Percentiles rank a stretch among this genome's conserved stretches.
phyloP scores from a whole-genome alignment of 2,113 vertebrate genomes.

The Chauna torquata region DNA sequence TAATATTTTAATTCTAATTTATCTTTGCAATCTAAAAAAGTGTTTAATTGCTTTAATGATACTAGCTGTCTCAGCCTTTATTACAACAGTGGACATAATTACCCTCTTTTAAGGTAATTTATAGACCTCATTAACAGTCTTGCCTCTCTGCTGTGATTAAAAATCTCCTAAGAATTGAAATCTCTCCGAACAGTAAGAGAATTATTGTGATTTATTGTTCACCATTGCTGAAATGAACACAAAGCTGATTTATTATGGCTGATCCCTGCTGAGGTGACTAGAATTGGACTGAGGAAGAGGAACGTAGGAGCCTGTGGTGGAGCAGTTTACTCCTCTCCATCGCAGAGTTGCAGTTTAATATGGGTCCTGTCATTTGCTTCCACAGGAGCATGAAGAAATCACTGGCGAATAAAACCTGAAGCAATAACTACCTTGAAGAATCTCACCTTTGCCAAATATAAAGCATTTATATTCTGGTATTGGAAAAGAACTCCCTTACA shows the following conservation, averaged over 20 bases:
- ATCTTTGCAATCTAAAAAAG: constrained; percentile 79
- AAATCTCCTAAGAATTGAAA: constrained; percentile 79
- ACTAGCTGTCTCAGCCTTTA: constrained; percentile 73
- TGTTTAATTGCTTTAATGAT: constrained; percentile 80
- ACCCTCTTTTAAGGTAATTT: constrained; percentile 81
- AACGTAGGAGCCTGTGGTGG: constrained; percentile 35
- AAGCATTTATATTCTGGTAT: constrained; percentile 2
- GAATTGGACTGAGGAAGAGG: constrained; percentile 25
- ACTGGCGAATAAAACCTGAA: neutral
- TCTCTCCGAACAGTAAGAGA: constrained; percentile 68
- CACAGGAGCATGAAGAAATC: neutral
- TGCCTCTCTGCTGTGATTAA: constrained; percentile 78
- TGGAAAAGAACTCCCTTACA: neutral
- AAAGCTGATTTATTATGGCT: constrained; percentile 69
- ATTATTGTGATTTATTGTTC: constrained; percentile 75
- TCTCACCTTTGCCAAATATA: constrained; percentile 1
- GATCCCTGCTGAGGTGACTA: constrained; percentile 66
- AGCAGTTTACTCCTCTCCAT: neutral
- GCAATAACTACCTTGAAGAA: neutral
- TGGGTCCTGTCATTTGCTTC: constrained; percentile 3
- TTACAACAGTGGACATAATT: constrained; percentile 76
- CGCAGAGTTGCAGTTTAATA: constrained; percentile 43
- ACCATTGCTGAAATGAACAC: constrained; percentile 37
- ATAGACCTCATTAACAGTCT: constrained; percentile 83
- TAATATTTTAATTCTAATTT: constrained; percentile 75